A percentile compares a stretch with the other conserved stretches of the same genome.
Evolutionary conservation across 92 coral and sea anemone genomes (phyloP).

Genomic region (Epizoanthus scotinus): DNA sequence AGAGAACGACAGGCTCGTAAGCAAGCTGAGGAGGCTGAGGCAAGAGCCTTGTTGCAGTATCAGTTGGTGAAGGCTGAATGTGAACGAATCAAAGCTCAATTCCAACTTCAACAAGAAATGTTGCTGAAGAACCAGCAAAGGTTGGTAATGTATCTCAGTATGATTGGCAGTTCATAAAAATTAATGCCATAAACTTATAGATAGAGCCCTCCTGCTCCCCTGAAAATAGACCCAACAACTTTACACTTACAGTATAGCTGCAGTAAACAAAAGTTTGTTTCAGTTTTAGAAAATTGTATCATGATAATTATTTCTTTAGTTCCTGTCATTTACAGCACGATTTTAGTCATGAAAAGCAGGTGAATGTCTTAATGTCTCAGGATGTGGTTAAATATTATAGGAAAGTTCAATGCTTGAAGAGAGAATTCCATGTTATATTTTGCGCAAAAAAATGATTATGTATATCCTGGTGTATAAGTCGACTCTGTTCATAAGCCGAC

Average conservation of each 20-base stretch:
- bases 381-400: too few relatives aligned
- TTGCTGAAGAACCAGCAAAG: conserved; percentile 49
- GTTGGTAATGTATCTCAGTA: conserved; percentile 34
- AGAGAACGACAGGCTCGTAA: conserved; percentile 73
- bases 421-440: too few relatives aligned
- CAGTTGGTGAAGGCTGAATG: conserved; percentile 82
- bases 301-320: too few relatives aligned
- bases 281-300: too few relatives aligned
- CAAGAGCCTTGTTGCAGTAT: conserved; percentile 84
- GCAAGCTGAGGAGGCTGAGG: conserved; percentile 84
- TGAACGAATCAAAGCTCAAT: conserved; percentile 68
- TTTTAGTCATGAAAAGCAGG: too few relatives aligned
- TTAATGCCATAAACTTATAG: too few relatives aligned
- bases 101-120: conserved; percentile 76
- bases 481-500: too few relatives aligned
- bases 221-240: not conserved
- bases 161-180: not conserved
- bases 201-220: not conserved
- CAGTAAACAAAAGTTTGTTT: too few relatives aligned
- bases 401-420: too few relatives aligned
- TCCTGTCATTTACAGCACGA: not conserved
- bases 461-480: too few relatives aligned
- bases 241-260: not conserved
- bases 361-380: too few relatives aligned
- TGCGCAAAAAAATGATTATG: too few relatives aligned